phyloP scores from a whole-genome alignment of 64 coral and sea anemone species.

The Platygyra sinensis region DNA sequence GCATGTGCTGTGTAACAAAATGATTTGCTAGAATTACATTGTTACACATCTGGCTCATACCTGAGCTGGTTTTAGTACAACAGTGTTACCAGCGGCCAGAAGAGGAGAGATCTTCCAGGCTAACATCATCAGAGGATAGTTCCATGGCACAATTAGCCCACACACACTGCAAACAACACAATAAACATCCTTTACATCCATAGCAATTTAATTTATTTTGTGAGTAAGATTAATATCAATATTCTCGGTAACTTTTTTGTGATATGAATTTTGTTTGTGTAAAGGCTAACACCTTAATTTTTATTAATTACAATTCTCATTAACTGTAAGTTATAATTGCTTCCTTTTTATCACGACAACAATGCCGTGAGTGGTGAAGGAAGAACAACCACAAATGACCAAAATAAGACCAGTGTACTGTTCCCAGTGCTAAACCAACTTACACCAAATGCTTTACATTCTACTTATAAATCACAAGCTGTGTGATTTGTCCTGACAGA shows the following conservation, averaged over 20 bases:
- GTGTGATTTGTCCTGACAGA: background rate
- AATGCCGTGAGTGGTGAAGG: conserved; percentile 88
- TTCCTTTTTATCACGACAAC: conserved; percentile 95
- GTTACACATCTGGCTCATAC: background rate
- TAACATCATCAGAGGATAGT: conserved; percentile 99
- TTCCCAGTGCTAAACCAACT: background rate
- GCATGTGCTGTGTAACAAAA: no score
- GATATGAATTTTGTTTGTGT: background rate
- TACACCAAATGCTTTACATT: background rate
- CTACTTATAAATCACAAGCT: background rate
- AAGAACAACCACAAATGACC: conserved; percentile 81
- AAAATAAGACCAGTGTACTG: background rate
- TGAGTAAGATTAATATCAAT: background rate
- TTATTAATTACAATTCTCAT: no score
- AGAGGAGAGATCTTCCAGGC: conserved; percentile 97
- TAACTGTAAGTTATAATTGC: background rate
- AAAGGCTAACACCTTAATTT: no score
- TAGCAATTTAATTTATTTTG: background rate
- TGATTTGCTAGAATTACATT: background rate
- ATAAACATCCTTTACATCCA: background rate
- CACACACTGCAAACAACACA: conserved; percentile 70
- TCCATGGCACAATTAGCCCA: conserved; percentile 98
- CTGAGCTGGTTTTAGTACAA: conserved; percentile 97
- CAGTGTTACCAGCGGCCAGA: conserved; percentile 92
- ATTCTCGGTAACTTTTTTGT: background rate